Evolutionary conservation across 2,797 vertebrate genomes (phyloP).

Genomic region (Merluccius polli): DNA sequence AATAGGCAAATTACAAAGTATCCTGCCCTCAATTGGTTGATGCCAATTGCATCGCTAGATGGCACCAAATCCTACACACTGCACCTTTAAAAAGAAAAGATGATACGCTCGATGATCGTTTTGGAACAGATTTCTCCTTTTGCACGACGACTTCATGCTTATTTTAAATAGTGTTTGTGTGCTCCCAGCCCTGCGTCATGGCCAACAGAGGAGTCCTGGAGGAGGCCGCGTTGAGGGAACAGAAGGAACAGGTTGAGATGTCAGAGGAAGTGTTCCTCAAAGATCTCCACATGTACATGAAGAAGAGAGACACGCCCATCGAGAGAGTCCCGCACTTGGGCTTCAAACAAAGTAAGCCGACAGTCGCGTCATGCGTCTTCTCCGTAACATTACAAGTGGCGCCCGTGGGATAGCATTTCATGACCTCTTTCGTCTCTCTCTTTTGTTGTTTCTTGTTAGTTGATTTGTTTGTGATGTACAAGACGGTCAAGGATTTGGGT

Average conservation of each 20-base stretch:
- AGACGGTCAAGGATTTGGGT: constrained; percentile 65
- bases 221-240: not conserved
- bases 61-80: too few relatives aligned
- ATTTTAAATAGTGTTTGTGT: not conserved
- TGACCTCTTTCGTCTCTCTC: not conserved
- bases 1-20: too few relatives aligned
- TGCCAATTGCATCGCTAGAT: too few relatives aligned
- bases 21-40: too few relatives aligned
- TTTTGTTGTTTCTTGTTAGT: constrained; percentile 51
- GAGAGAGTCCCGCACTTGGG: constrained; percentile 78
- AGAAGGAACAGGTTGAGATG: constrained; percentile 34
- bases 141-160: not conserved
- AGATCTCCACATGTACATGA: constrained; percentile 74
- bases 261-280: constrained; percentile 70
- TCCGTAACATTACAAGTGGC: not conserved
- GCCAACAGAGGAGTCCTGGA: constrained; percentile 31
- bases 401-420: not conserved
- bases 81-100: too few relatives aligned
- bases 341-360: constrained; percentile 73
- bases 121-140: not conserved
- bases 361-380: not conserved
- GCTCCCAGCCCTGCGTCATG: constrained; percentile 42
- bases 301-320: constrained; percentile 70
- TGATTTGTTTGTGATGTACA: constrained; percentile 75
- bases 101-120: too few relatives aligned